Conservation (phyloP, 2,797 vertebrate species). For the Sternarchorhynchus goeldii region DNA sequence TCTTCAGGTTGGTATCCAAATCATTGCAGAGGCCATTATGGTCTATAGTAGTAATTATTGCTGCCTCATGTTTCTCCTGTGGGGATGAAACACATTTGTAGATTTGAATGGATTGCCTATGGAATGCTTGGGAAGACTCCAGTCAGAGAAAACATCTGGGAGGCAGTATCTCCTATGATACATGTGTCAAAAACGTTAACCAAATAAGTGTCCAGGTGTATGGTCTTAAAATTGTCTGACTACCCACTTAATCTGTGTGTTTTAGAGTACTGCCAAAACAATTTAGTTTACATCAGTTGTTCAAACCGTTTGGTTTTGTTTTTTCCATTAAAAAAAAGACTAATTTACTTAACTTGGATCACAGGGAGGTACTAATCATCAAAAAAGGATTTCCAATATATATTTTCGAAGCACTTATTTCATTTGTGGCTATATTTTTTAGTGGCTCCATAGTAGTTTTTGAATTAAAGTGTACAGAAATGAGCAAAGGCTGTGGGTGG, state of each 20-base stretch:
- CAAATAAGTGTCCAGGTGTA: neutral
- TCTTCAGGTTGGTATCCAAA: neutral
- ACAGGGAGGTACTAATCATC: neutral
- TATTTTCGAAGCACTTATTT: slow-evolving; percentile 44
- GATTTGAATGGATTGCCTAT: neutral
- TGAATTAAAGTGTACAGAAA: neutral
- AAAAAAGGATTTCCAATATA: neutral
- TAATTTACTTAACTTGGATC: neutral
- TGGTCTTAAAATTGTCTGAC: neutral
- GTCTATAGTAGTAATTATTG: neutral
- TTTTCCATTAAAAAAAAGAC: too few species aligned
- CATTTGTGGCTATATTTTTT: slow-evolving; percentile 25
- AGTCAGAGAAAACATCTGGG: neutral
- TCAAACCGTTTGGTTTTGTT: too few species aligned
- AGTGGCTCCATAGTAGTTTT: slow-evolving; percentile 1
- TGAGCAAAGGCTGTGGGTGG: slow-evolving; percentile 7
- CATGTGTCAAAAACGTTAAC: neutral
- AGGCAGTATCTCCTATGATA: neutral
- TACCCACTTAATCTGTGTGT: neutral
- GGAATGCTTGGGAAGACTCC: neutral
- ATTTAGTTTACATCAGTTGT: neutral
- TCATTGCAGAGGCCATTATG: neutral
- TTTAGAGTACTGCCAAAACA: neutral
- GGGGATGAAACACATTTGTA: neutral
- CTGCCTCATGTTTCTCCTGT: neutral